Percentiles rank a stretch among this genome's conserved stretches.
Conservation (phyloP, 2,888 invertebrate species). For the Patella depressa region DNA sequence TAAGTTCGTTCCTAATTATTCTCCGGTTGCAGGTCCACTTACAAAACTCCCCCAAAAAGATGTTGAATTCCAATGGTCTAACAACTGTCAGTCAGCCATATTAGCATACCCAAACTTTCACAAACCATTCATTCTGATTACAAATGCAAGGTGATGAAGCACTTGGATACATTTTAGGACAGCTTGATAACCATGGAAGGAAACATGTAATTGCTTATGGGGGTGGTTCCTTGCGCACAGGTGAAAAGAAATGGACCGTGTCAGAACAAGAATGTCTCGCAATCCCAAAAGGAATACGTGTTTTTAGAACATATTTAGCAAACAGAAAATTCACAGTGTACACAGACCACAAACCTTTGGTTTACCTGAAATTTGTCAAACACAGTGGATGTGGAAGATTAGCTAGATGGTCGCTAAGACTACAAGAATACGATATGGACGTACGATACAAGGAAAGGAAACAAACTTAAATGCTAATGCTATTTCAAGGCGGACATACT, state of each 20-base stretch:
- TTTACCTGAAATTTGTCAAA: slow-evolving; percentile 23
- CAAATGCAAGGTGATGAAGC: slow-evolving; percentile 25
- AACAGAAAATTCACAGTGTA: slow-evolving; percentile 21
- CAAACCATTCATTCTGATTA: slow-evolving; percentile 29
- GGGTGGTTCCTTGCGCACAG: too few species aligned
- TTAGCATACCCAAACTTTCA: slow-evolving; percentile 30
- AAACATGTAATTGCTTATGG: slow-evolving; percentile 24
- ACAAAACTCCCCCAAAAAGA: slow-evolving; percentile 34
- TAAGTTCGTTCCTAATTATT: slow-evolving; percentile 34
- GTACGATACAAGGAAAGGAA: not conserved
- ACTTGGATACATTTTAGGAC: slow-evolving; percentile 30
- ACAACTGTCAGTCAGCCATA: slow-evolving; percentile 25
- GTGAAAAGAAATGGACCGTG: too few species aligned
- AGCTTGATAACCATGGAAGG: slow-evolving; percentile 16
- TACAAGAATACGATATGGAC: slow-evolving; percentile 26
- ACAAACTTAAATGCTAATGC: not conserved
- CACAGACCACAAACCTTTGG: slow-evolving; percentile 33
- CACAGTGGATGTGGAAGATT: slow-evolving; percentile 19
- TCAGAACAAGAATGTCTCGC: slow-evolving; percentile 33
- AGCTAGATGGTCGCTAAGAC: slow-evolving; percentile 30
- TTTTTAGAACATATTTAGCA: slow-evolving; percentile 25
- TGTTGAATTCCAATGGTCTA: slow-evolving; percentile 35
- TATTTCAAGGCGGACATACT: not conserved
- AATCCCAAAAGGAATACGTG: slow-evolving; percentile 28
- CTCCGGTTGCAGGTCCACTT: slow-evolving; percentile 35